These are phyloP conservation scores for Callinectes sapidus DNA, from an alignment of 2,888 invertebrate species.

Conservation along the genomic window DNA sequence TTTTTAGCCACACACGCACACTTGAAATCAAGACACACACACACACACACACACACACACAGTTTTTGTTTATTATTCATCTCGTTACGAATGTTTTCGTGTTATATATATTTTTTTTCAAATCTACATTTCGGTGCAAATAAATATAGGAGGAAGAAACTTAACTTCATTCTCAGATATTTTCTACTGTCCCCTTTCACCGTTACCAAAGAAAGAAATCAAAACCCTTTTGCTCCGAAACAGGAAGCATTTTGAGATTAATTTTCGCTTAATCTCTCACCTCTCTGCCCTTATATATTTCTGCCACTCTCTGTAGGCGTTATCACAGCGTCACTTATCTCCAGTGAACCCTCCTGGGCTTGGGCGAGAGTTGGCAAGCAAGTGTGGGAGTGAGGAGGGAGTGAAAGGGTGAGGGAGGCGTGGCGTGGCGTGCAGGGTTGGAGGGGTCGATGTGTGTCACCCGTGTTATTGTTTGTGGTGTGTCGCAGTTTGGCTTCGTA, in stretches of 20 bases:
- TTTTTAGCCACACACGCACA: neutral
- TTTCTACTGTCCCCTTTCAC: too few relatives aligned
- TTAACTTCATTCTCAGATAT: too few relatives aligned
- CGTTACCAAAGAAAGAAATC: too few relatives aligned
- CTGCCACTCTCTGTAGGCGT: neutral
- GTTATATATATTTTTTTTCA: too few relatives aligned
- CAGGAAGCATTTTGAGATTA: neutral
- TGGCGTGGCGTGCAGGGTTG: neutral
- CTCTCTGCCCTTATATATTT: neutral
- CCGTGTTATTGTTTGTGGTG: neutral
- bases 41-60: slow-evolving; percentile 1
- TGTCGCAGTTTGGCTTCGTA: neutral
- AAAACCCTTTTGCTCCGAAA: neutral
- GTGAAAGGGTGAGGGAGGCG: neutral
- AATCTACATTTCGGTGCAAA: too few relatives aligned
- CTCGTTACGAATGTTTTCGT: too few relatives aligned
- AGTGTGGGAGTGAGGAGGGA: neutral
- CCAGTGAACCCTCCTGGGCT: neutral
- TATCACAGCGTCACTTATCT: neutral
- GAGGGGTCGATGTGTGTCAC: neutral
- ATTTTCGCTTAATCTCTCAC: neutral
- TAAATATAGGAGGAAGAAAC: too few relatives aligned
- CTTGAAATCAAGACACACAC: neutral
- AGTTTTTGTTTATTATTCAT: neutral
- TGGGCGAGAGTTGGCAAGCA: neutral